Conservation (phyloP, 2,888 invertebrate genomes). For the Chrysotoxum bicinctum region DNA sequence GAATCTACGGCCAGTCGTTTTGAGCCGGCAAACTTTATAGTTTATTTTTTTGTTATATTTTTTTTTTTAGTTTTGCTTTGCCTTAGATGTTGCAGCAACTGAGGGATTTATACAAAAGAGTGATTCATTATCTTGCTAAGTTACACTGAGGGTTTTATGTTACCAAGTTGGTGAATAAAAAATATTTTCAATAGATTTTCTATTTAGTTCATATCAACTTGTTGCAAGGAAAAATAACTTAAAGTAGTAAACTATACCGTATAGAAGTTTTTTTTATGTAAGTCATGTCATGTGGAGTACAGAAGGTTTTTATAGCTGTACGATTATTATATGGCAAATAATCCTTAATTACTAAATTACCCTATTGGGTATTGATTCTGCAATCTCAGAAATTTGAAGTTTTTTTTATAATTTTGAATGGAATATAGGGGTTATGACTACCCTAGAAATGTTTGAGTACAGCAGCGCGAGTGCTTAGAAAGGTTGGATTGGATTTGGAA, state of each 20-base stretch:
- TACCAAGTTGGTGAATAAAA: slow-evolving; percentile 41
- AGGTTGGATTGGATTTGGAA: too few relatives aligned
- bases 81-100: neutral
- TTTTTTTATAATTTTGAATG: too few relatives aligned
- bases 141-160: slow-evolving; percentile 35
- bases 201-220: slow-evolving; percentile 33
- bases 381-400: too few relatives aligned
- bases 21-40: slow-evolving; percentile 48
- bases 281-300: too few relatives aligned
- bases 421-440: too few relatives aligned
- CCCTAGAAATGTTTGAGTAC: too few relatives aligned
- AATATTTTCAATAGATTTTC: neutral
- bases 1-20: slow-evolving; percentile 53
- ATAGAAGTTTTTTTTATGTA: too few relatives aligned
- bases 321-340: too few relatives aligned
- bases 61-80: neutral
- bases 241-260: neutral
- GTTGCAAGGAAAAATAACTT: slow-evolving; percentile 20
- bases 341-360: too few relatives aligned
- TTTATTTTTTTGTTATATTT: slow-evolving; percentile 4
- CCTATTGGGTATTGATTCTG: too few relatives aligned
- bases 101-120: slow-evolving; percentile 2
- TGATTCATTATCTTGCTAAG: slow-evolving; percentile 48
- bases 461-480: too few relatives aligned
- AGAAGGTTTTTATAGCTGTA: too few relatives aligned